Evolutionary conservation across 2,888 invertebrate species (phyloP).

Genomic region (Eristalis pertinax): DNA sequence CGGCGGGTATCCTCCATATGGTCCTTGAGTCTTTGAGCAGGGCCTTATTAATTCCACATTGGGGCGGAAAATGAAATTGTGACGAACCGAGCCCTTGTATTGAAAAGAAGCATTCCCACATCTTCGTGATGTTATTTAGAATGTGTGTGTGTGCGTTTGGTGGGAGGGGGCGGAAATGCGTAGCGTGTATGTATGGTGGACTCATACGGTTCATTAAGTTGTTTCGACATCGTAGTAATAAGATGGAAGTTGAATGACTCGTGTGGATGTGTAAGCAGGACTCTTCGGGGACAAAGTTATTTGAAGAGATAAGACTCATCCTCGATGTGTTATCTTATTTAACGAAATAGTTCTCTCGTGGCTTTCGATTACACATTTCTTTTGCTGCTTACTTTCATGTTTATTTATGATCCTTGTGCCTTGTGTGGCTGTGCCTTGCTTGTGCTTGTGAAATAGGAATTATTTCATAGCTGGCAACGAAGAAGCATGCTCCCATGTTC

Average conservation of each 20-base stretch:
- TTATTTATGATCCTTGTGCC: conserved; percentile 15
- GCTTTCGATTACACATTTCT: conserved; percentile 16
- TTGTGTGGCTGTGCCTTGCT: neutral
- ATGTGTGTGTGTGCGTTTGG: neutral
- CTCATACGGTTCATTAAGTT: conserved; percentile 45
- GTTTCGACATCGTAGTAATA: conserved; percentile 31
- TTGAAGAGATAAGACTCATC: conserved; percentile 32
- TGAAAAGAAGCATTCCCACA: conserved; percentile 23
- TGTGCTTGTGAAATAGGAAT: neutral
- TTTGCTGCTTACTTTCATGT: conserved; percentile 4
- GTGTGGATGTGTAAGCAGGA: conserved; percentile 1
- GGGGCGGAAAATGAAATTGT: neutral
- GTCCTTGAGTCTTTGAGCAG: conserved; percentile 17
- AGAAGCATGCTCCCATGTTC: neutral
- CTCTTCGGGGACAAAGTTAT: conserved; percentile 44
- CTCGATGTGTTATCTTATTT: conserved; percentile 50
- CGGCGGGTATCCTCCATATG: conserved; percentile 11
- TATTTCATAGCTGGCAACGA: neutral
- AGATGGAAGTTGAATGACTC: conserved; percentile 37
- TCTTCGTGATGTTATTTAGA: conserved; percentile 9
- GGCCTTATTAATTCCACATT: conserved; percentile 42
- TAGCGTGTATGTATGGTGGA: neutral
- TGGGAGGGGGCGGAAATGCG: neutral
- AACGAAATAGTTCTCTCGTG: conserved; percentile 47
- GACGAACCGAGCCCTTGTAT: neutral